Base-by-base conservation (phyloP, 2,797 vertebrate species). In the Phrynocephalus vlangalii region DNA sequence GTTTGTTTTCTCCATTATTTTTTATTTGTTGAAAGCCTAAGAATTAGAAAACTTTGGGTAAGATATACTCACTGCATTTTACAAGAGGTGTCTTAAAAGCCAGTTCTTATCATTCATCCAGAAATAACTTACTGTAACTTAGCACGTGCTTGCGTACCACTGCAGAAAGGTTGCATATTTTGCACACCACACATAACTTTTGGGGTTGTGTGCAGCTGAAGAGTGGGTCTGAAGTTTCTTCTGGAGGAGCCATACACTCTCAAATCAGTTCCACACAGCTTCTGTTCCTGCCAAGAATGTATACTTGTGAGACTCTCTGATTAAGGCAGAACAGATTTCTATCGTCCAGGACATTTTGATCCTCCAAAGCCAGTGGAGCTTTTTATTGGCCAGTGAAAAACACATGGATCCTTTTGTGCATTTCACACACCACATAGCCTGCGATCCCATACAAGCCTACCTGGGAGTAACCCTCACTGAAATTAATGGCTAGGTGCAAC, bases 121-220 rank as follows among this genome's bases (percentile, higher is more conserved):
- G 50, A 56, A 50, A 83, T 73, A 50, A 56, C 56, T 83, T 83
- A 83, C 30, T 83, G n/a, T 72, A 72, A 52, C 7, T 24, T 50
- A 73, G 20, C 15, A 33, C 73, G 9, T 13, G 48, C 72, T 84
- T 63, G 48, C 24, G n/a, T 38, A 33, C 50, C 82, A 52, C 30
- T 52, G 3, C 68, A 60, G 50, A 83, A 83, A 38, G 70, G 22
- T 9, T 72, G 13, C 5, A 11, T 83, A 24, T 33, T 83, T 56
- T 72, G 30, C 11, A 73, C 7, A 13, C 3, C 33, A 30, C n/a
- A 73, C 28, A 60, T 20, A 73, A 83, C 3, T 18, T 13, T 18
- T 13, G 48, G 75, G 33, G 75, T 11, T 10, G 38, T 10, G 11
- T 48, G 8, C 75, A 77, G n/a, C 38, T 75, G n/a, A 22, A 20